Base-by-base conservation (phyloP, 2,888 invertebrate genomes). In the Acanthosepion lycidas region DNA sequence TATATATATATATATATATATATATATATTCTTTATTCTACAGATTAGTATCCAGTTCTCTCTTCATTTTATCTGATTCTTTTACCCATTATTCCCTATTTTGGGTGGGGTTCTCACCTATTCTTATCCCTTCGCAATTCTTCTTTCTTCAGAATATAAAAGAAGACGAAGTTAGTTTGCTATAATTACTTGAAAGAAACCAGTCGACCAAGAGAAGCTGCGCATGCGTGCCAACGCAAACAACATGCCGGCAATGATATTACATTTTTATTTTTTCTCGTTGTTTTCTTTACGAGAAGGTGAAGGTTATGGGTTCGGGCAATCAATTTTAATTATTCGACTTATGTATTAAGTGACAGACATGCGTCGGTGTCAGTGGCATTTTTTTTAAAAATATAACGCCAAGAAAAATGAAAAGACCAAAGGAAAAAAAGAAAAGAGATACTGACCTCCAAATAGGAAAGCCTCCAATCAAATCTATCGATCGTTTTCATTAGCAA, bases 231-330 rank as follows among this genome's bases (percentile, higher is more conserved):
- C n/a, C 18, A 33, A 33, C 33, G 9, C n/a, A 78, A 28, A 15
- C 33, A 78, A 59, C 3, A 78, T 78, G 78, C 33, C 78, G 78
- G 78, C 78, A 9, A 78, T 12, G n/a, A 12, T 42, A 33, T 23
- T 59, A 59, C n/a, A 78, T n/a, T n/a, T 15, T 78, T 33, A 33
- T 33, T 12, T 78, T 33, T 15, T 78, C 78, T 5, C 33, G n/a
- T 33, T 33, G n/a, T n/a, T 33, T 78, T 28, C 28, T 78, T 33
- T n/a, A 33, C 12, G n/a, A n/a, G 78, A 78, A 78, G n/a, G 78
- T 33, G 78, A 78, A 78, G 78, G 78, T 78, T 78, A 78, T n/a
- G 78, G 78, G 78, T 78, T 78, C 78, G n/a, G 78, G 78, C 78
- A n/a, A 78, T 78, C 78, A 78, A 33, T 78, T 78, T 78, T 78